Base-by-base conservation (phyloP, 2,888 invertebrate genomes). In the Pandemis corylana region DNA sequence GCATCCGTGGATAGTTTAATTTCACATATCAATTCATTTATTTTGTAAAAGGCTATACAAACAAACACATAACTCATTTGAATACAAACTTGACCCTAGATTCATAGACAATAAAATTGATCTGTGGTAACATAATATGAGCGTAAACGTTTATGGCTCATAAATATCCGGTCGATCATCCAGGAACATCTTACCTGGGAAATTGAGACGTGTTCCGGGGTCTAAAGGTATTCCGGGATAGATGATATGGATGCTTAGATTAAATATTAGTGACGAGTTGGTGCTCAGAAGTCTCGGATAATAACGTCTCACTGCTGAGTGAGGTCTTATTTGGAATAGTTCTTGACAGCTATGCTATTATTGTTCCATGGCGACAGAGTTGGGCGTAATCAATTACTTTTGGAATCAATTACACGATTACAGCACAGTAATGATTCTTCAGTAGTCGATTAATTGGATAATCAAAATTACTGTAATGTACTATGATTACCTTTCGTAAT, bases 61-160 rank as follows among this genome's bases (percentile, higher is more conserved):
- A 56, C 59, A 1, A 5, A 2, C 64, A 65, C 67, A 78, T 79
- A 78, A 78, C 68, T 79, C 76, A 76, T 76, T 62, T 42, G 51
- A 41, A 36, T n/a, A 28, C 42, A 20, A 65, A 71, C 66, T 49
- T 13, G 36, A 62, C 72, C 63, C 68, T 72, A 56, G 72, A 73
- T 59, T 56, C 73, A 77, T 76, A 80, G 77, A 78, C 76, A 77
- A 78, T 75, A n/a, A n/a, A n/a, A n/a, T 36, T 72, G 72, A 81
- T 83, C 81, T 81, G 85, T 87, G 87, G 90, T 87, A 90, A 90
- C 87, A 85, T 86, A 88, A 89, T 89, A 87, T 84, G 77, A 79
- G 80, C 83, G 87, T 90, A 90, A 89, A 88, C 87, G 87, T 90
- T 90, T 89, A 91, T 88, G 80, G 69, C 80, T 79, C 86, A 87